phyloP scores from a whole-genome alignment of 2,888 invertebrate genomes.

The Cheilosia vernalis region DNA sequence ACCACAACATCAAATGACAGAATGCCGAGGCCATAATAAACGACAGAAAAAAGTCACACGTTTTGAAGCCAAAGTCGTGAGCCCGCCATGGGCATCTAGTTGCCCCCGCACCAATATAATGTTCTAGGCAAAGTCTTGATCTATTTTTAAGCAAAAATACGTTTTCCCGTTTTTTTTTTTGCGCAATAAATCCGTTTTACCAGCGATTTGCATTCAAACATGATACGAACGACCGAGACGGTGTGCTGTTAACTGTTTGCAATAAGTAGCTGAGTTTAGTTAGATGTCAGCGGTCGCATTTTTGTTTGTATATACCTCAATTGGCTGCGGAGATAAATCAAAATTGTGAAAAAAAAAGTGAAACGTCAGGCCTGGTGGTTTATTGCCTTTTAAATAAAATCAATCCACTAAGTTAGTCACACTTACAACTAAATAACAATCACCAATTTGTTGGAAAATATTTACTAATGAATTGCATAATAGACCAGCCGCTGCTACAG shows the following conservation, averaged over 20 bases:
- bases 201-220: conserved; percentile 5
- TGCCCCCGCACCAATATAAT: neutral
- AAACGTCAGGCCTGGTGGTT: no score
- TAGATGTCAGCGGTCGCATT: neutral
- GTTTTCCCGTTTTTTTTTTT: neutral
- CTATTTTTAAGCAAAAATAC: neutral
- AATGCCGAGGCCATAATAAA: conserved; percentile 39
- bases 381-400: no score
- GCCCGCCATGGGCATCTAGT: conserved; percentile 2
- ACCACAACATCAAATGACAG: conserved; percentile 5
- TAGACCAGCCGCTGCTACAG: no score
- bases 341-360: no score
- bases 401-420: no score
- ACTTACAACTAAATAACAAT: no score
- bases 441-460: no score
- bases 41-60: conserved; percentile 41
- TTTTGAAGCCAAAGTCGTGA: conserved; percentile 58
- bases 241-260: neutral
- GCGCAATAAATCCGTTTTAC: conserved; percentile 1
- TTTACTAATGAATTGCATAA: no score
- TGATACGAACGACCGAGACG: neutral
- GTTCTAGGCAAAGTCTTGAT: no score
- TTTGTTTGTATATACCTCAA: no score
- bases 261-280: neutral
- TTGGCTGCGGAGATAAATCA: no score